Base-by-base conservation (phyloP, 1,140 invertebrate genomes). In the Plutomurus gul region DNA sequence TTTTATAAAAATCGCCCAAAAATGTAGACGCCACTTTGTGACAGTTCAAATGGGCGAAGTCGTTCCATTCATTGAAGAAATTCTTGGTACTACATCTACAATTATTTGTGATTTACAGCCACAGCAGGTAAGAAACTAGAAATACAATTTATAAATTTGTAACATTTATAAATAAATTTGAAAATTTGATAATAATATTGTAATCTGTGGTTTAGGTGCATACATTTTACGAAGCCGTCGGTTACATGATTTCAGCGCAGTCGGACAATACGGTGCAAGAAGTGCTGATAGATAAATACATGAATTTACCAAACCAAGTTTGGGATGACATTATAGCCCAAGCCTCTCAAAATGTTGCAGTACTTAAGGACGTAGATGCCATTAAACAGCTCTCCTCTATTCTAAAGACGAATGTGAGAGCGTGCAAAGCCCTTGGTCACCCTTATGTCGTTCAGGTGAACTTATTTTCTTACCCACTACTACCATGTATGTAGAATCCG, bases 1-100 rank as follows among this genome's bases (percentile, higher is more conserved):
- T 25, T 99, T 99, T 87, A 99, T 99, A 83, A 99, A 99, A 88
- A 99, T 99, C 86, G 96, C 98, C n/a, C 90, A 97, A 82, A 99
- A 99, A 87, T 99, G 98, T 88, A 90, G 96, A 76, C 90, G 96
- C 81, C 97, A 99, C 88, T 99, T 99, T 91, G 97, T 99, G 37
- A 93, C 95, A 82, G 91, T 96, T 65, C 98, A 99, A 89, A 92
- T 96, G 70, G 97, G 97, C 27, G 98, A 99, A 89, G 91, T 93
- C 13, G 93, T 95, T 88, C 97, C 98, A 77, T 99, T 99, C 86
- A 98, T 99, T 87, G 97, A 99, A 86, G 98, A 99, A 90, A 99
- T 99, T 84, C 89, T 99, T 75, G 91, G 92, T 85, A 96, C 94
- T 82, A 97, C 99, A 85, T 97, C 95, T 85, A 94, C 94, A 78